Conservation (phyloP, 2,113 vertebrate genomes). For the Australoheros scitulus region DNA sequence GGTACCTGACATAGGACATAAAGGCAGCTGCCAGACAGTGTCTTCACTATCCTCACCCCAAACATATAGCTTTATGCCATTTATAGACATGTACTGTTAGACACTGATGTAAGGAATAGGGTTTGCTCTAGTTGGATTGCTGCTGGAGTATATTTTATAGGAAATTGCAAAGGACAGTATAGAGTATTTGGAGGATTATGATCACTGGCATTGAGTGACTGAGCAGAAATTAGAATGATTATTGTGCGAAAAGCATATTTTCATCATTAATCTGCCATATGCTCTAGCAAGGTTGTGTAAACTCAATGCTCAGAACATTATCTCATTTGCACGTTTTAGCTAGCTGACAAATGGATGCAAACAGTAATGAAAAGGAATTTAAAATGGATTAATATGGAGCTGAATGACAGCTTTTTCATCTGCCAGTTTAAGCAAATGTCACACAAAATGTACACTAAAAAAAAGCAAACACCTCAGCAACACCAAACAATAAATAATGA, state of each 20-base stretch:
- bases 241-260: conserved; percentile 45
- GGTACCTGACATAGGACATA: conserved; percentile 67
- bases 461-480: conserved; percentile 37
- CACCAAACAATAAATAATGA: conserved; percentile 49
- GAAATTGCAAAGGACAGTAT: conserved; percentile 28
- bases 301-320: conserved; percentile 61
- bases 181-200: conserved; percentile 20
- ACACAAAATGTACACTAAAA: conserved; percentile 44
- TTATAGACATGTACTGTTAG: conserved; percentile 33
- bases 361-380: conserved; percentile 49
- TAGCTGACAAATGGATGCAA: conserved; percentile 61
- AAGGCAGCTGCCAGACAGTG: conserved; percentile 45
- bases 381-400: conserved; percentile 64
- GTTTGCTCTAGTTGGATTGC: background rate
- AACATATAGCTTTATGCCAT: conserved; percentile 23
- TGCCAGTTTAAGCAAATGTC: conserved; percentile 45
- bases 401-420: conserved; percentile 35
- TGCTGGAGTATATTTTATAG: conserved; percentile 3
- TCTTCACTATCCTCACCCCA: conserved; percentile 43
- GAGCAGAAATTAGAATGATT: conserved; percentile 48
- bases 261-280: conserved; percentile 59
- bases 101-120: background rate
- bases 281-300: conserved; percentile 30
- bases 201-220: conserved; percentile 39
- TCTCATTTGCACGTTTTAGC: conserved; percentile 70